phyloP scores from a whole-genome alignment of 1,140 invertebrate genomes.

The Drosophila paulistorum region DNA sequence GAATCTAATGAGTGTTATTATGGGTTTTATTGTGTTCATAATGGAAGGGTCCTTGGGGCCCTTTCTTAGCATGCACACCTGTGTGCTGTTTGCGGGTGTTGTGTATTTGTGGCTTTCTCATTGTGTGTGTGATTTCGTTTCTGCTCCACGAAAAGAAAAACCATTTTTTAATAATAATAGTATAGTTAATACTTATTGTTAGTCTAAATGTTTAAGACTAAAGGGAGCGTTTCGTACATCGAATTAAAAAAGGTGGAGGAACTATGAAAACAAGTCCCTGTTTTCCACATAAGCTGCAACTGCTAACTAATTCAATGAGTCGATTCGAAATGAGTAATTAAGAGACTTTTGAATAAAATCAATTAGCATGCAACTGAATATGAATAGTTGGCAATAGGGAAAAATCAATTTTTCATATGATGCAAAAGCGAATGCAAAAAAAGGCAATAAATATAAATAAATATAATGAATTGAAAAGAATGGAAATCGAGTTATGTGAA shows the following conservation, averaged over 20 bases:
- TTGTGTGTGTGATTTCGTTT: background rate
- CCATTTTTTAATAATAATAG: too few relatives aligned
- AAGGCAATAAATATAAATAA: too few relatives aligned
- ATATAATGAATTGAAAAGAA: too few relatives aligned
- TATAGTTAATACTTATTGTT: too few relatives aligned
- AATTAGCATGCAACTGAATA: background rate
- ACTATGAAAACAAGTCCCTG: background rate
- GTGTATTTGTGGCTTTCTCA: background rate
- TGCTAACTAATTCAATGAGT: background rate
- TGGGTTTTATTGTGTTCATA: constrained; percentile 27
- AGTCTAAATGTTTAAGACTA: too few relatives aligned
- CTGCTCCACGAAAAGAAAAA: too few relatives aligned
- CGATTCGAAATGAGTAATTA: background rate
- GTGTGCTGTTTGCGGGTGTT: background rate
- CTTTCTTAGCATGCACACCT: background rate
- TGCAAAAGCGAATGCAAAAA: too few relatives aligned
- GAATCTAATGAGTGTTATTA: constrained; percentile 66
- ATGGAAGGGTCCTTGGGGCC: constrained; percentile 6
- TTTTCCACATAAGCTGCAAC: background rate
- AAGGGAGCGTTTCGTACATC: too few relatives aligned
- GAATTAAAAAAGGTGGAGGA: too few relatives aligned
- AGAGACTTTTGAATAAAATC: background rate
- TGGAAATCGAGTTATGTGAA: too few relatives aligned
- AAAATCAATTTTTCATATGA: too few relatives aligned
- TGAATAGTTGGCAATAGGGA: too few relatives aligned